phyloP scores from a whole-genome alignment of 2,113 vertebrate genomes.

The Hydrochoerus hydrochaeris region DNA sequence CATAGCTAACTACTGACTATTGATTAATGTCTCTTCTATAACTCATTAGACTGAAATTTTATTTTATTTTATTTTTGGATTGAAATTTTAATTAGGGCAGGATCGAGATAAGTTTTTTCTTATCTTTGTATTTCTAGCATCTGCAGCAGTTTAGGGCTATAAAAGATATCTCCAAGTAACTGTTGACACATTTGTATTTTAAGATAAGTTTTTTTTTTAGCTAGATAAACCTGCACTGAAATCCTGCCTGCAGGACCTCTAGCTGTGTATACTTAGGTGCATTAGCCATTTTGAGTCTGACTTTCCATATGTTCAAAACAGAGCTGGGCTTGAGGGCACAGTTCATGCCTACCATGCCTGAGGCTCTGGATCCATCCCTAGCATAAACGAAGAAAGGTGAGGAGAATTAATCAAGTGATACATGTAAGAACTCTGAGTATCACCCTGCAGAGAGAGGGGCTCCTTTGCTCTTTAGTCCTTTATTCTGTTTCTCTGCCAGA shows the following conservation, averaged over 20 bases:
- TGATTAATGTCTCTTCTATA: neutral
- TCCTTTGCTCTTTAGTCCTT: neutral
- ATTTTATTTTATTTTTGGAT: no score
- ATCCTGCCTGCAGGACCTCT: neutral
- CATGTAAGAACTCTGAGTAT: neutral
- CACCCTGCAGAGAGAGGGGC: neutral
- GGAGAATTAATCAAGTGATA: no score
- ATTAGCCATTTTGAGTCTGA: neutral
- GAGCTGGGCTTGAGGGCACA: neutral
- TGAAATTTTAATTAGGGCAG: slow-evolving; percentile 26
- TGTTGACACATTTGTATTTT: neutral
- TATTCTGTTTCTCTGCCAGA: neutral
- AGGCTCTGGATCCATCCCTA: neutral
- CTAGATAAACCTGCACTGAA: neutral
- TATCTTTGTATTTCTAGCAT: neutral
- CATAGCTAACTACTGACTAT: neutral
- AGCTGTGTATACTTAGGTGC: neutral
- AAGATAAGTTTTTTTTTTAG: neutral
- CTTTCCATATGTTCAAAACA: neutral
- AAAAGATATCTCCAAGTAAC: neutral
- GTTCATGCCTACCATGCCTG: neutral
- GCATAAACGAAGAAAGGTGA: neutral
- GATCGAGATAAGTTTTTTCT: neutral
- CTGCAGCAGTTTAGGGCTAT: neutral
- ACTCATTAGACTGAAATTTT: neutral